Conservation (phyloP, 2,888 invertebrate genomes). For the Oligia fasciuncula region DNA sequence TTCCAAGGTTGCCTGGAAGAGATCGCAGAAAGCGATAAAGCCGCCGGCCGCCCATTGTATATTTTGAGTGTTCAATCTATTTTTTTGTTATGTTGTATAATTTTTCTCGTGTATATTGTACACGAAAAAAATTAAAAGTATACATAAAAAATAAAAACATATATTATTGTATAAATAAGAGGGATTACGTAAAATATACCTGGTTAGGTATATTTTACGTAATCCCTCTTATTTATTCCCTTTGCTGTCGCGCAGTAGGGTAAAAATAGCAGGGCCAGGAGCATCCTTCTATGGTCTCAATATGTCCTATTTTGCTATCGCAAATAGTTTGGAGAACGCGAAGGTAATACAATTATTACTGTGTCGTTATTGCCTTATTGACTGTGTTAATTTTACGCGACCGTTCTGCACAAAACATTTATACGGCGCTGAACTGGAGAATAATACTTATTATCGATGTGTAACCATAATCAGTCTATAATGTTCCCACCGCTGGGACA, state of each 20-base stretch:
- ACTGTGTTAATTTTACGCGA: neutral
- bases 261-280: neutral
- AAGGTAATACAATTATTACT: neutral
- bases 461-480: too few relatives aligned
- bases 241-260: neutral
- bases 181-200: neutral
- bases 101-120: too few relatives aligned
- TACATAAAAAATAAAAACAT: too few relatives aligned
- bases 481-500: too few relatives aligned
- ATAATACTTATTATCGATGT: too few relatives aligned
- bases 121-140: too few relatives aligned
- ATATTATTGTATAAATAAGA: too few relatives aligned
- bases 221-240: too few relatives aligned
- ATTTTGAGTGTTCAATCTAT: too few relatives aligned
- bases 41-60: neutral
- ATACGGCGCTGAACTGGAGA: too few relatives aligned
- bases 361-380: neutral
- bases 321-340: neutral
- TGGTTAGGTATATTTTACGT: too few relatives aligned
- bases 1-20: neutral
- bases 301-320: neutral
- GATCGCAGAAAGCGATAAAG: neutral
- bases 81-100: too few relatives aligned
- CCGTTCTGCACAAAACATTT: neutral
- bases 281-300: neutral